phyloP scores from a whole-genome alignment of 2,888 invertebrate species.

The Coenonympha glycerion region DNA sequence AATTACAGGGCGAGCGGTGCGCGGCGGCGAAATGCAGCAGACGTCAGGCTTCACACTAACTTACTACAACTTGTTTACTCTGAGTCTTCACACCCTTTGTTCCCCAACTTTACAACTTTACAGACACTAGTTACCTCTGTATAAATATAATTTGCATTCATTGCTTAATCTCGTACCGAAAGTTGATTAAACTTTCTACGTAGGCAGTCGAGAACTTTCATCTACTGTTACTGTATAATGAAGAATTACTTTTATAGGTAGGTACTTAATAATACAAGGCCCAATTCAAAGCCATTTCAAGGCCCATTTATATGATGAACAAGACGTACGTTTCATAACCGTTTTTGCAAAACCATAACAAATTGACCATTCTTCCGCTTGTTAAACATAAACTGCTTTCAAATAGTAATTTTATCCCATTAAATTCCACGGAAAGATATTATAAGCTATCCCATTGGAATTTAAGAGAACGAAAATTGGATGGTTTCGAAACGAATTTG shows the following conservation, averaged over 20 bases:
- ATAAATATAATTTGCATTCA: slow-evolving; percentile 66
- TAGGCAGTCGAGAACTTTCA: slow-evolving; percentile 5
- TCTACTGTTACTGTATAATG: not conserved
- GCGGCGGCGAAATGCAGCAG: slow-evolving; percentile 6
- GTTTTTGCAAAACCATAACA: too few species aligned
- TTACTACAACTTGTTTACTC: slow-evolving; percentile 69
- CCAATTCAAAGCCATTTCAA: too few species aligned
- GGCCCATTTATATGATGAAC: too few species aligned
- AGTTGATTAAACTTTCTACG: slow-evolving; percentile 18
- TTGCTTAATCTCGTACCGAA: slow-evolving; percentile 35
- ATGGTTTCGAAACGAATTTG: slow-evolving; percentile 26
- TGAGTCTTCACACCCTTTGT: slow-evolving; percentile 60
- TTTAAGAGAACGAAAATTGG: slow-evolving; percentile 22
- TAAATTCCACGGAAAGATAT: slow-evolving; percentile 16
- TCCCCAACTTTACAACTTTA: slow-evolving; percentile 54
- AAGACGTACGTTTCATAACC: too few species aligned
- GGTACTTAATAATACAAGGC: too few species aligned
- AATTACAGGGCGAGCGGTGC: not conserved
- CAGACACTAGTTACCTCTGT: slow-evolving; percentile 43
- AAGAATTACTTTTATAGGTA: too few species aligned
- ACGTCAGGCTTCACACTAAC: slow-evolving; percentile 33
- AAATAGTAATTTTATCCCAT: slow-evolving; percentile 4
- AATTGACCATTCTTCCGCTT: too few species aligned
- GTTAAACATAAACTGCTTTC: too few species aligned
- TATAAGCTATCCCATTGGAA: slow-evolving; percentile 20